phyloP scores from a whole-genome alignment of 2,113 vertebrate species.

The Corythaixoides concolor region DNA sequence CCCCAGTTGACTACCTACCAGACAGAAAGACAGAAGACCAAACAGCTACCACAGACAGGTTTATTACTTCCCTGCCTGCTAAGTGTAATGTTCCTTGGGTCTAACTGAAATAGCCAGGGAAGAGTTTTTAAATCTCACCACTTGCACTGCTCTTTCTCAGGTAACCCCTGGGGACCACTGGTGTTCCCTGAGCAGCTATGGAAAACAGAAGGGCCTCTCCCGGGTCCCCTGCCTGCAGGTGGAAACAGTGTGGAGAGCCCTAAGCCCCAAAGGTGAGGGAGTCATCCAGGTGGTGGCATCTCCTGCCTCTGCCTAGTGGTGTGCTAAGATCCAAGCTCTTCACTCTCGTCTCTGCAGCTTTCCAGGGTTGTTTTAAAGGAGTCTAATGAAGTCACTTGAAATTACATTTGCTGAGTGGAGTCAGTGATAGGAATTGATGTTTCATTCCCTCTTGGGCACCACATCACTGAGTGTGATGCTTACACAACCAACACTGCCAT shows the following conservation, averaged over 20 bases:
- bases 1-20: not conserved
- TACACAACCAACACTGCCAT: rapidly evolving
- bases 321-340: not conserved
- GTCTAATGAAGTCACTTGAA: not conserved
- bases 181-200: not conserved
- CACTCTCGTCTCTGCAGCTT: rapidly evolving
- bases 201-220: not conserved
- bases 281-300: not conserved
- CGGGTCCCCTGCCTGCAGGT: not conserved
- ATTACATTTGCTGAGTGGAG: not conserved
- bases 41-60: not conserved
- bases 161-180: not conserved
- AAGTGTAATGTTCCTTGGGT: not conserved
- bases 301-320: not conserved
- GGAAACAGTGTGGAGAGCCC: not conserved
- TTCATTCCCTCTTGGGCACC: not conserved
- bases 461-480: not conserved
- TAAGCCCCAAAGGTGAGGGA: rapidly evolving
- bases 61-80: not conserved
- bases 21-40: not conserved
- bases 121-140: not conserved
- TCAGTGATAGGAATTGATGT: not conserved
- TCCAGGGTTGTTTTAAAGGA: not conserved
- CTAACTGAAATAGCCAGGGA: not conserved
- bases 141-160: not conserved